Percentiles rank a stretch among this genome's conserved stretches.
These are phyloP conservation scores for Dinoponera quadriceps DNA, from an alignment of 1,140 invertebrate species.

Conservation along the genomic window DNA sequence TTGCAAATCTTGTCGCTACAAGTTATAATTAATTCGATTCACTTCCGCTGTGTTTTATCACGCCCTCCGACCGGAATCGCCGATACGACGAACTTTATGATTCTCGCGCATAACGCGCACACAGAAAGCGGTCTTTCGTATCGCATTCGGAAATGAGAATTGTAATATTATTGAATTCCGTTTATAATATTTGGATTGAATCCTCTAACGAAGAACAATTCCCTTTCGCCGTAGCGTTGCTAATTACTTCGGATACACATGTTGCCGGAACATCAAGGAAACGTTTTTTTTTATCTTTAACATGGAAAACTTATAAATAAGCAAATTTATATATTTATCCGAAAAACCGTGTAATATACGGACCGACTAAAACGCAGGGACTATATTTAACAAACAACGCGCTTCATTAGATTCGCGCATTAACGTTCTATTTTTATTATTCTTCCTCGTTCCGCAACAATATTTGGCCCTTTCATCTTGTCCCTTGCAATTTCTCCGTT, in stretches of 20 bases:
- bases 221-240: background rate
- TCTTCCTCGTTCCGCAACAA: background rate
- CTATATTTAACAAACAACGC: slow-evolving; percentile 8
- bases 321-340: slow-evolving; percentile 2
- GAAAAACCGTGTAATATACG: background rate
- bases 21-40: background rate
- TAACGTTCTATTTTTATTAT: background rate
- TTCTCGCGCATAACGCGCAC: no score
- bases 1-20: no score
- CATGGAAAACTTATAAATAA: slow-evolving; percentile 19
- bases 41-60: background rate
- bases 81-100: no score
- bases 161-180: background rate
- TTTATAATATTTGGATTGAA: background rate
- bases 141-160: background rate
- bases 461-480: background rate
- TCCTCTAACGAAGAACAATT: background rate
- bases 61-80: no score
- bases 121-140: background rate
- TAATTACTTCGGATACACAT: slow-evolving; percentile 19
- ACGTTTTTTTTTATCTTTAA: slow-evolving; percentile 1
- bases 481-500: background rate
- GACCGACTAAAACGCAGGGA: background rate
- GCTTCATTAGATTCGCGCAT: background rate
- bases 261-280: background rate